Evolutionary conservation across 2,797 vertebrate genomes (phyloP), one percentile per base, ranked within the genome.

Genomic region (Pelodytes ibericus): DNA sequence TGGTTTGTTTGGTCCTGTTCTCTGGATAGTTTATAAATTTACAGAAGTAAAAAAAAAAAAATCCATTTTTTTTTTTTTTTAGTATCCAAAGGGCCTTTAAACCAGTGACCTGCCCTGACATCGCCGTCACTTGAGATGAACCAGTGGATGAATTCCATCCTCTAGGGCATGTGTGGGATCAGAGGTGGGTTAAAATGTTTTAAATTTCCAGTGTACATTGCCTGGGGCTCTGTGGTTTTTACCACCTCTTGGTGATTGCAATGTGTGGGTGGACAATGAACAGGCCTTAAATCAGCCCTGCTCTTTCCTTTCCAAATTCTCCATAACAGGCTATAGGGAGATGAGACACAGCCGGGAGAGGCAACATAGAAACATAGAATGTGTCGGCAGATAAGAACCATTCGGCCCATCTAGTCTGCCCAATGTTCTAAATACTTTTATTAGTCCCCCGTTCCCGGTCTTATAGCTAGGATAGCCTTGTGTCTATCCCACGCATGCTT

Each of bases 101-200:
- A 24, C 22, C 5, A 53, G 49, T 25, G 9, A 25, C 49, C 49
- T 3, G 49, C 11, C 24, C n/a, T 53, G n/a, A 1, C 49, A 7
- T 3, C 11, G 1, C 49, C 5, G 20, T 7, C 49, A 20, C n/a
- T 53, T 53, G 49, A 53, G 4, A 53, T 53, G 49, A 53, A 53
- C 4, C 16, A 24, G 49, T 1, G 49, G n/a, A 53, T 53, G 49
- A 25, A 53, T 53, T 67, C 33, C 41, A 62, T 9, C 41, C 16
- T 33, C 74, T n/a, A 30, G 47, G 59, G 74, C 44, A 69, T 25
- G 49, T 25, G 67, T 29, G 25, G 66, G 66, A 76, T 76, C 70
- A 60, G 20, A 60, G 27, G 30, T 70, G 58, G 16, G 7, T 16
- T 67, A 47, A 31, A 74, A 59, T 59, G 56, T 76, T 70, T n/a